Evolutionary conservation across 2,113 vertebrate genomes (phyloP).

Genomic region (Sander lucioperca): DNA sequence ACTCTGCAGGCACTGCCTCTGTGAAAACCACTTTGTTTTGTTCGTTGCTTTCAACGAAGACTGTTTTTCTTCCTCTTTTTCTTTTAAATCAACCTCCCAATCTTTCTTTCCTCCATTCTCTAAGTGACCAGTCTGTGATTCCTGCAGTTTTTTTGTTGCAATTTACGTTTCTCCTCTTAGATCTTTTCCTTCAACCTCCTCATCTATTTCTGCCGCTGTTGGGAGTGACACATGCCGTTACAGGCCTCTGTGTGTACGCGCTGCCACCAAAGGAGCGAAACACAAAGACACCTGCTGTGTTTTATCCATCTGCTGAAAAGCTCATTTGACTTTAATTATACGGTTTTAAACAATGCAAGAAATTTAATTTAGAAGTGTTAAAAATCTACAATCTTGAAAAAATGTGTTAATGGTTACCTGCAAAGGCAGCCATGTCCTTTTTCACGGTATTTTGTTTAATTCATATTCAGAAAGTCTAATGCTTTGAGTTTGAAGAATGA

Average conservation of each 20-base stretch:
- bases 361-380: not conserved
- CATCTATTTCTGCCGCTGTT: not conserved
- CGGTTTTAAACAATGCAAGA: not conserved
- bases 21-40: conserved; percentile 59
- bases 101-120: not conserved
- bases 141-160: not conserved
- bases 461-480: not conserved
- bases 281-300: too few relatives aligned
- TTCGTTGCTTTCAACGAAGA: not conserved
- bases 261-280: not conserved
- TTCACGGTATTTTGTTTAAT: not conserved
- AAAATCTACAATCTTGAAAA: not conserved
- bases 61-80: not conserved
- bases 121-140: conserved; percentile 4
- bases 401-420: not conserved
- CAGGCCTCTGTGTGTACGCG: not conserved
- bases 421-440: not conserved
- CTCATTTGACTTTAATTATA: not conserved
- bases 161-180: not conserved
- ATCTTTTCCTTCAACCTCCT: not conserved
- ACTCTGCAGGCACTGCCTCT: conserved; percentile 68
- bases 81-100: not conserved
- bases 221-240: not conserved
- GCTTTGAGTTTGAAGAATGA: not conserved
- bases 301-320: not conserved